Evolutionary conservation across 2,888 invertebrate genomes (phyloP).

Genomic region (Ochlodes sylvanus): DNA sequence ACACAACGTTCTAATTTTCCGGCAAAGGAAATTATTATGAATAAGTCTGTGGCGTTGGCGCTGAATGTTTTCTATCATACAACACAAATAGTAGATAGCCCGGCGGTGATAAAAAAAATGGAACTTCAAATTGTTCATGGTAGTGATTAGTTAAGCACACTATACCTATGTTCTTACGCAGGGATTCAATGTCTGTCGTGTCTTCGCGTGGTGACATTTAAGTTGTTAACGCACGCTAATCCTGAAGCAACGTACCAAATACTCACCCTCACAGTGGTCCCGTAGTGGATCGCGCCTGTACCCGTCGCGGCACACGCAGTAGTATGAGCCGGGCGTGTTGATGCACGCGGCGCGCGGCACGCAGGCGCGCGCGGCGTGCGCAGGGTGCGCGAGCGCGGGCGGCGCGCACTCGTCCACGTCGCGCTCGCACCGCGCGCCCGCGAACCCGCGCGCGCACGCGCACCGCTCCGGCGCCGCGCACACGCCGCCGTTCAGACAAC

Average conservation of each 20-base stretch:
- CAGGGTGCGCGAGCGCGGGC: slow-evolving; percentile 66
- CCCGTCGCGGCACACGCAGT: slow-evolving; percentile 93
- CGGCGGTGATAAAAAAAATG: no score
- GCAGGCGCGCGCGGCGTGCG: slow-evolving; percentile 88
- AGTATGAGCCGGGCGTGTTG: slow-evolving; percentile 96
- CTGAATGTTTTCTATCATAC: no score
- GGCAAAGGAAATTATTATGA: no score
- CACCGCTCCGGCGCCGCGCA: slow-evolving; percentile 92
- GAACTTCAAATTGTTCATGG: no score
- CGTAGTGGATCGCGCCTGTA: slow-evolving; percentile 86
- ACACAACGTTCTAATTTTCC: no score
- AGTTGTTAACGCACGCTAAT: no score
- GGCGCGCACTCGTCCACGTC: slow-evolving; percentile 94
- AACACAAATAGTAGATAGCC: no score
- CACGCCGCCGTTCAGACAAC: slow-evolving; percentile 93
- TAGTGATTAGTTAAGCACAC: no score
- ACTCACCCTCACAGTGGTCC: slow-evolving; percentile 86
- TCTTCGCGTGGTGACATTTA: no score
- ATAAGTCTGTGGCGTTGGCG: no score
- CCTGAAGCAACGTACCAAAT: not conserved
- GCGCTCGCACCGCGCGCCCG: slow-evolving; percentile 92
- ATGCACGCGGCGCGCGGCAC: slow-evolving; percentile 91
- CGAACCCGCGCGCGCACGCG: slow-evolving; percentile 92
- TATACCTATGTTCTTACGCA: no score
- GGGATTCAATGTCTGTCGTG: no score